Percentiles rank a stretch among this genome's conserved stretches.
These are phyloP conservation scores for Papilio protenor DNA, from an alignment of 2,888 invertebrate genomes.

Conservation along the genomic window DNA sequence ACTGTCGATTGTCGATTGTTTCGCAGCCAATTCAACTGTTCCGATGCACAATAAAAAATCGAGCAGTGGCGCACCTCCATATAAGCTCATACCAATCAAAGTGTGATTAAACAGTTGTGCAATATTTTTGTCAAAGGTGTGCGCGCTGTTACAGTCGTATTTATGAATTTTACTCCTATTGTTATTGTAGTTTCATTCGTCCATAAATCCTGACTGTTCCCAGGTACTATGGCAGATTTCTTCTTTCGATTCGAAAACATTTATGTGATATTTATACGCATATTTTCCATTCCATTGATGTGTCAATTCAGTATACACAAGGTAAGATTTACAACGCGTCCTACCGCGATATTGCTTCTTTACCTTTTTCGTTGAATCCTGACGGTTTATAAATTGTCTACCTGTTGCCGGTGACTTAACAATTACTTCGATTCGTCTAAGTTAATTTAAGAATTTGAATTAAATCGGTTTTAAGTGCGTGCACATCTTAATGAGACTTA, in stretches of 20 bases:
- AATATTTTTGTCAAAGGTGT: no score
- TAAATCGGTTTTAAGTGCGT: no score
- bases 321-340: slow-evolving; percentile 39
- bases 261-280: slow-evolving; percentile 40
- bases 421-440: not conserved
- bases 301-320: slow-evolving; percentile 39
- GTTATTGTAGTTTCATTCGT: slow-evolving; percentile 37
- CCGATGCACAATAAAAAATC: no score
- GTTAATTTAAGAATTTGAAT: no score
- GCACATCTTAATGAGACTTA: no score
- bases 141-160: not conserved
- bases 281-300: slow-evolving; percentile 36
- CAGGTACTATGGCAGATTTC: slow-evolving; percentile 26
- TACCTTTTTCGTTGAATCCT: slow-evolving; percentile 28
- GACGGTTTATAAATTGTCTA: slow-evolving; percentile 30
- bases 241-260: slow-evolving; percentile 39
- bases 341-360: slow-evolving; percentile 26
- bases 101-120: not conserved
- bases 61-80: not conserved
- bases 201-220: slow-evolving; percentile 37
- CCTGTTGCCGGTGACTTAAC: not conserved
- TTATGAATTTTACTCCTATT: slow-evolving; percentile 28
- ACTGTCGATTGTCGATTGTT: no score
- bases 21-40: no score
- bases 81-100: no score